These are phyloP conservation scores for Ficedula albicollis DNA, from an alignment of 2,797 vertebrate genomes.

Conservation along the genomic window DNA sequence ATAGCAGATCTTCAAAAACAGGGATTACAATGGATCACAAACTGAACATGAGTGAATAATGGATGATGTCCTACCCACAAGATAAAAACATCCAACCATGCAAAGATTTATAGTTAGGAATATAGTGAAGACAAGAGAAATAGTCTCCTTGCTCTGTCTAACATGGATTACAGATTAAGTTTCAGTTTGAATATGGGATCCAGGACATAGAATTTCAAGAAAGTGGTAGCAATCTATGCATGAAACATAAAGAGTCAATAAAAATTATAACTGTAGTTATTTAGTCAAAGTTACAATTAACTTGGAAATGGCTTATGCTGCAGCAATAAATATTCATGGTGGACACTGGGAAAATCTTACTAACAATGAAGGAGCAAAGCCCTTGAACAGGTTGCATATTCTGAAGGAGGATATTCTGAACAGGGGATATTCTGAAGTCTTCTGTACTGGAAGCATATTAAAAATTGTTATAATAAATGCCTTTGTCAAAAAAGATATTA, in stretches of 20 bases:
- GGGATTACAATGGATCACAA: neutral
- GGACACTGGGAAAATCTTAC: neutral
- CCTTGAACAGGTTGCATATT: neutral
- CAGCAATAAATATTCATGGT: neutral
- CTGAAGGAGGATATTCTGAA: neutral
- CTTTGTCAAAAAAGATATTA: neutral
- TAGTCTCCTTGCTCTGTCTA: neutral
- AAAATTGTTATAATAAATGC: neutral
- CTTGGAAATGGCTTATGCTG: neutral
- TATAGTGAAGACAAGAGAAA: neutral
- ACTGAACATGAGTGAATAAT: neutral
- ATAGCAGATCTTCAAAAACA: neutral
- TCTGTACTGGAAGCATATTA: neutral
- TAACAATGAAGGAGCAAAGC: neutral
- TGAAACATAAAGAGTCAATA: neutral
- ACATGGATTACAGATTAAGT: neutral
- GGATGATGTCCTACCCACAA: neutral
- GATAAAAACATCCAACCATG: neutral
- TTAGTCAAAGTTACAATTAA: neutral
- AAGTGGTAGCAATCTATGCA: neutral
- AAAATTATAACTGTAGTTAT: neutral
- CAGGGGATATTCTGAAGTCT: neutral
- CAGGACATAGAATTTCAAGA: neutral
- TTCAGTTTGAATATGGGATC: neutral
- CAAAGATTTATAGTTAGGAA: neutral